A percentile compares a stretch with the other conserved stretches of the same genome.
phyloP scores from a whole-genome alignment of 2,888 invertebrate species.

The Eledona agricola region DNA sequence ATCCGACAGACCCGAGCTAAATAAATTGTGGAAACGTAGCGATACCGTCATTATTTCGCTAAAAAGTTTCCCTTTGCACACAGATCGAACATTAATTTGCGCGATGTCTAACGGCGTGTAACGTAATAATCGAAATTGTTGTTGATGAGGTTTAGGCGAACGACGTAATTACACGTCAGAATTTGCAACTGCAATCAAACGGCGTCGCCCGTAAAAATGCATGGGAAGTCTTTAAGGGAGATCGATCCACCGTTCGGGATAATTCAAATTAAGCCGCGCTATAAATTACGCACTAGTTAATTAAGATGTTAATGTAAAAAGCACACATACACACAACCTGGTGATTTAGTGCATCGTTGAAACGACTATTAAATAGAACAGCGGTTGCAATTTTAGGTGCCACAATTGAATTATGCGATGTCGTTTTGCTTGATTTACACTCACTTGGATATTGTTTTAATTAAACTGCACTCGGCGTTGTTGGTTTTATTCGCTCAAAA shows the following conservation, averaged over 20 bases:
- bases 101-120: constrained; percentile 25
- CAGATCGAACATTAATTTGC: constrained; percentile 23
- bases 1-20: constrained; percentile 35
- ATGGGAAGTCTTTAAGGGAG: constrained; percentile 9
- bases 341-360: constrained; percentile 50
- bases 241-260: constrained; percentile 22
- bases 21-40: constrained; percentile 30
- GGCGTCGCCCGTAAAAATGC: constrained; percentile 17
- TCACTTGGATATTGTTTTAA: constrained; percentile 52
- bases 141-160: constrained; percentile 22
- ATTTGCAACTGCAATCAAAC: constrained; percentile 26
- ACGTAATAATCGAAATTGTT: constrained; percentile 26
- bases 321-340: constrained; percentile 39
- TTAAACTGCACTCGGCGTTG: constrained; percentile 43
- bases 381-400: constrained; percentile 54
- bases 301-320: constrained; percentile 46
- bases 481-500: constrained; percentile 30
- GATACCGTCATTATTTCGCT: constrained; percentile 15
- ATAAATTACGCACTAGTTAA: constrained; percentile 48
- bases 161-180: constrained; percentile 20
- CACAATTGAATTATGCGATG: constrained; percentile 51
- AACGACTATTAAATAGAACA: constrained; percentile 52
- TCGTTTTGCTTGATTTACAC: constrained; percentile 50
- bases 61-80: constrained; percentile 16
- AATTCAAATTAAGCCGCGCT: constrained; percentile 42